These are phyloP conservation scores for Pontoporia blainvillei DNA, from an alignment of 2,113 vertebrate genomes.

Conservation along the genomic window DNA sequence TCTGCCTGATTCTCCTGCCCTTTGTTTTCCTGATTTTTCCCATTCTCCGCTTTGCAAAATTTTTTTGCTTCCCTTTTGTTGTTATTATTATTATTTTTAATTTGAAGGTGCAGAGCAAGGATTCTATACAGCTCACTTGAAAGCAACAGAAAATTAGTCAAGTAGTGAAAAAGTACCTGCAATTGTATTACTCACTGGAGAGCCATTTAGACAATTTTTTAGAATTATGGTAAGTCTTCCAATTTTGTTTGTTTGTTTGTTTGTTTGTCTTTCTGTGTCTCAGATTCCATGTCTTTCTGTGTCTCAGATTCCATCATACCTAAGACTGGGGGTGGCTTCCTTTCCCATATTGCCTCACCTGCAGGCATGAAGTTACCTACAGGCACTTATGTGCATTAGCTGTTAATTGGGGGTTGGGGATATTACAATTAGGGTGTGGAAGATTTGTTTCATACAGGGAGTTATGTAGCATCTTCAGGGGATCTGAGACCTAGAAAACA, in stretches of 20 bases:
- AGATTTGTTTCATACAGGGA: conserved; percentile 74
- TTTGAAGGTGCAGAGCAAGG: conserved; percentile 33
- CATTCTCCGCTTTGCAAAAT: conserved; percentile 3
- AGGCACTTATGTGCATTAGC: neutral
- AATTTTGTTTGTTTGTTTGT: conserved; percentile 1
- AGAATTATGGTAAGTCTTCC: conserved; percentile 6
- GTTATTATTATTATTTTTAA: conserved; percentile 31
- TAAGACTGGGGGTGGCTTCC: neutral
- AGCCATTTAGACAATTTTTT: conserved; percentile 42
- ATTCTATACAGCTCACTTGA: conserved; percentile 29
- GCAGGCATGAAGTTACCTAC: conserved; percentile 37
- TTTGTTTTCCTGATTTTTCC: neutral
- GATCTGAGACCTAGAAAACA: conserved; percentile 77
- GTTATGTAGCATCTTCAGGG: conserved; percentile 70
- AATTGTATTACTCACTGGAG: conserved; percentile 29
- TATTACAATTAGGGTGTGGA: conserved; percentile 66
- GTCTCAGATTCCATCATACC: conserved; percentile 10
- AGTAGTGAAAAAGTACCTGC: conserved; percentile 4
- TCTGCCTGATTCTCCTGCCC: neutral
- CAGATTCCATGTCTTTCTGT: neutral
- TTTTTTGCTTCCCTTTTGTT: neutral
- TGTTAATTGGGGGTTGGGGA: conserved; percentile 29
- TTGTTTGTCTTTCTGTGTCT: conserved; percentile 4
- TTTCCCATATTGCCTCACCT: conserved; percentile 46
- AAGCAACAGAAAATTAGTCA: conserved; percentile 50